Evolutionary conservation across 2,888 invertebrate species (phyloP).

Genomic region (Byasa hedistus): DNA sequence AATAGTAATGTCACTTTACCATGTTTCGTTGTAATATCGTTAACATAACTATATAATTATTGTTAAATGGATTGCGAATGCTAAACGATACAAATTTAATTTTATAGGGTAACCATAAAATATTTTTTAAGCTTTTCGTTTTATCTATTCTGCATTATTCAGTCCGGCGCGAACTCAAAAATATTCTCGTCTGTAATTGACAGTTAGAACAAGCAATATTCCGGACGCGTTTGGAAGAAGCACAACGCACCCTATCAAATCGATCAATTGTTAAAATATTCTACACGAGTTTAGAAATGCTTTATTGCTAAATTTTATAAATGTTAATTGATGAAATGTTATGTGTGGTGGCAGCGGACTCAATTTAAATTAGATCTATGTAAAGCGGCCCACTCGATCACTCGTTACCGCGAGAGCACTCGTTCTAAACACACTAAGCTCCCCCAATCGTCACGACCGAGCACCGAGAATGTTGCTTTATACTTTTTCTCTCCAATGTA

Average conservation of each 20-base stretch:
- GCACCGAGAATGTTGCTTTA: constrained; percentile 43
- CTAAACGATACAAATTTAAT: no score
- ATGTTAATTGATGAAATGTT: constrained; percentile 67
- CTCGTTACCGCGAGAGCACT: constrained; percentile 58
- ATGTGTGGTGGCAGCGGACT: constrained; percentile 45
- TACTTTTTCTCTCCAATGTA: constrained; percentile 35
- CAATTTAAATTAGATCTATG: constrained; percentile 72
- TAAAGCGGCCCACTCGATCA: constrained; percentile 60
- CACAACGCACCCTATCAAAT: constrained; percentile 35
- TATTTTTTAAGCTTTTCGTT: no score
- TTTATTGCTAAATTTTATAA: constrained; percentile 31
- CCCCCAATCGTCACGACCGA: constrained; percentile 58
- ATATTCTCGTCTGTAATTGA: constrained; percentile 60
- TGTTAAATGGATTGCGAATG: no score
- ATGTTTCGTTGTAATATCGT: no score
- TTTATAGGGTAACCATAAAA: no score
- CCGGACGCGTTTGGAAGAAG: constrained; percentile 34
- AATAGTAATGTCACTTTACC: no score
- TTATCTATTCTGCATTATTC: no score
- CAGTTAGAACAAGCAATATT: constrained; percentile 49
- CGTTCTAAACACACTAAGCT: constrained; percentile 44
- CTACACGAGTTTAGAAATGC: not conserved
- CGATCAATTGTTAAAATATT: not conserved
- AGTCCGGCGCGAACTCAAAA: constrained; percentile 47
- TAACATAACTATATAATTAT: no score